Evolutionary conservation across 1,140 invertebrate species (phyloP), one percentile per base, ranked within the genome.

Genomic region (Dreissena polymorpha): DNA sequence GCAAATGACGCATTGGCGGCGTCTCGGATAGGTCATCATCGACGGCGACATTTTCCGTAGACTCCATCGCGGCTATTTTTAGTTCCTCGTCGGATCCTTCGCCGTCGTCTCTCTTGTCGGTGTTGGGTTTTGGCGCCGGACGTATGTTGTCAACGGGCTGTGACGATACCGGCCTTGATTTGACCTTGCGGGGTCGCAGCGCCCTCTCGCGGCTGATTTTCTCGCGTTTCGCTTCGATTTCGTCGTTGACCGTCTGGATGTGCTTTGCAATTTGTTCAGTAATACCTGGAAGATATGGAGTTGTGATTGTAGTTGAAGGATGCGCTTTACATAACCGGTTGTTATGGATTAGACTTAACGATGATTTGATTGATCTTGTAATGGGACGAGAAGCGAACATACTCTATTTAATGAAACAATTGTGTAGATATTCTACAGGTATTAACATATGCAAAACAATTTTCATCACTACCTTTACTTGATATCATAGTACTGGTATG

Each of bases 241-340:
- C 78, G 23, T 80, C 78, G 27, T 80, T 80, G 2, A 21, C 55
- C 5, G 14, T 71, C 69, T 80, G 51, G 14, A 80, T 51, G 23
- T 72, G 68, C 51, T 72, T 55, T 39, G 70, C 78, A 10, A 80
- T 80, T 57, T 70, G 53, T 6, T 80, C 78, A n/a, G 78, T 50
- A 27, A 80, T 80, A 72, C 70, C 78, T 80, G 49, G 16, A 39
- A 39, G 39, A 39, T 25, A 63, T 63, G 2, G 7, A 5, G 7
- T 5, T 5, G 2, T n/a, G 18, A 63, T 63, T 63, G 60, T n/a
- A 21, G 18, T n/a, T 21, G 2, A 10, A 21, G 23, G 23, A 63
- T 21, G 10, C 23, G 23, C 18, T 63, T 63, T n/a, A 63, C 60
- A 25, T 21, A 7, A 21, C 18, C 18, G 60, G 18, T 5, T 21